phyloP scores from a whole-genome alignment of 2,113 vertebrate genomes.

The Datnioides undecimradiatus region DNA sequence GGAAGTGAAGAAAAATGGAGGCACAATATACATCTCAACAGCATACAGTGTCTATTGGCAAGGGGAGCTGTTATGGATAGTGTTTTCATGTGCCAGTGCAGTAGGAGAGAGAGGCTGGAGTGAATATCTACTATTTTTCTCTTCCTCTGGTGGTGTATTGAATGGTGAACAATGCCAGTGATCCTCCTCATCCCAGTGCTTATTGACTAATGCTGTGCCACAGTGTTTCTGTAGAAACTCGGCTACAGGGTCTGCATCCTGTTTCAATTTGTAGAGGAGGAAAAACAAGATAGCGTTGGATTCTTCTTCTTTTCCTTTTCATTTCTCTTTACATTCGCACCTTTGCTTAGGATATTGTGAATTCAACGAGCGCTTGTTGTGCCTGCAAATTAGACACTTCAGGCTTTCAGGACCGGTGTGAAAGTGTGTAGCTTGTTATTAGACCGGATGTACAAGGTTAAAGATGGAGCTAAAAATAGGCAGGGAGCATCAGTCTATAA shows the following conservation, averaged over 20 bases:
- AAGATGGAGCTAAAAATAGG: not conserved
- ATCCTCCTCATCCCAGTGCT: conserved; percentile 58
- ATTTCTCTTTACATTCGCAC: conserved; percentile 15
- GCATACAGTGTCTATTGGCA: conserved; percentile 40
- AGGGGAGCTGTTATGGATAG: conserved; percentile 46
- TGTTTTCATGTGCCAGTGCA: conserved; percentile 46
- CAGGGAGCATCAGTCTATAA: not conserved
- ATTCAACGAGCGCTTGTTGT: not conserved
- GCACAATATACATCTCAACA: conserved; percentile 40
- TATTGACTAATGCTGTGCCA: conserved; percentile 60
- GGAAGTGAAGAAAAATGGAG: conserved; percentile 42
- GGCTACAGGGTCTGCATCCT: conserved; percentile 52
- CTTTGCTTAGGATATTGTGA: conserved; percentile 1
- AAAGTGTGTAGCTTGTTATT: conserved; percentile 1
- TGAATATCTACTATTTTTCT: conserved; percentile 56
- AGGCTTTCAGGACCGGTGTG: not conserved
- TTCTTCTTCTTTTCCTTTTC: conserved; percentile 4
- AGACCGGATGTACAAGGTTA: not conserved
- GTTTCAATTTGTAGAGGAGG: conserved; percentile 38
- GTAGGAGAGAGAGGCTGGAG: conserved; percentile 34
- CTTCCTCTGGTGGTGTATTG: conserved; percentile 39
- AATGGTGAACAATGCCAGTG: conserved; percentile 65
- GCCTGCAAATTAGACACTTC: conserved; percentile 20
- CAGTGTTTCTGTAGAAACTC: conserved; percentile 39
- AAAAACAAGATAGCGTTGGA: conserved; percentile 23